These are phyloP conservation scores for Poliocrania exsul DNA, from an alignment of 2,797 vertebrate species.

Conservation along the genomic window DNA sequence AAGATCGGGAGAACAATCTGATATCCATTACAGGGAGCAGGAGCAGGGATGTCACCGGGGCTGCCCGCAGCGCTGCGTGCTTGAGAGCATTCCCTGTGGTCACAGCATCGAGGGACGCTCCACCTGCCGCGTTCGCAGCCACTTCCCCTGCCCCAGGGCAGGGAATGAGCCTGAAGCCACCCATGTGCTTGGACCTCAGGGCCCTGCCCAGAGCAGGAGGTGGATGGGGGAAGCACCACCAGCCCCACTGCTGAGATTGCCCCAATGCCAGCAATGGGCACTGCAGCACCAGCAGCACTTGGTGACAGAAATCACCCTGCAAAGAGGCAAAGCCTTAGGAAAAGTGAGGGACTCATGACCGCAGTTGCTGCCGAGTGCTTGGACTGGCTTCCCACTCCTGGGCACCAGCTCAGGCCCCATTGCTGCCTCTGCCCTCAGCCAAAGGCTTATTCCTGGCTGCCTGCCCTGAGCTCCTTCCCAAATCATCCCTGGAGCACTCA, in stretches of 20 bases:
- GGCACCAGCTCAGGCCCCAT: accelerated
- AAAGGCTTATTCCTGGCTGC: neutral
- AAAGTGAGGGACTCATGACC: accelerated
- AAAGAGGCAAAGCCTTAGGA: neutral
- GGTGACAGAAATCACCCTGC: accelerated
- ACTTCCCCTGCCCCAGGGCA: neutral
- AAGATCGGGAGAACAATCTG: constrained; percentile 23
- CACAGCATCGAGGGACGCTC: accelerated
- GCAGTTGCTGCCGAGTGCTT: accelerated
- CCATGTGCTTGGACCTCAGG: accelerated
- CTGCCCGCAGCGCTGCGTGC: neutral
- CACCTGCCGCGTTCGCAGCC: neutral
- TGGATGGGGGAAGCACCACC: accelerated
- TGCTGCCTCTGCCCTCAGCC: neutral
- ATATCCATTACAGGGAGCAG: neutral
- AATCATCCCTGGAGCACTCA: neutral
- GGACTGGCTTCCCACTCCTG: accelerated
- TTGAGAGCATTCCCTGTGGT: neutral
- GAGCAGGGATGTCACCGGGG: neutral
- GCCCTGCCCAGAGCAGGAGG: neutral
- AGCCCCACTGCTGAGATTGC: neutral
- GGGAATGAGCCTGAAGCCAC: neutral
- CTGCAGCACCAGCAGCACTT: neutral
- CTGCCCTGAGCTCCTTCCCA: neutral
- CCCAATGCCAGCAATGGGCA: accelerated